Conservation (phyloP, 2,113 vertebrate species). For the Protobothrops flavoviridis region DNA sequence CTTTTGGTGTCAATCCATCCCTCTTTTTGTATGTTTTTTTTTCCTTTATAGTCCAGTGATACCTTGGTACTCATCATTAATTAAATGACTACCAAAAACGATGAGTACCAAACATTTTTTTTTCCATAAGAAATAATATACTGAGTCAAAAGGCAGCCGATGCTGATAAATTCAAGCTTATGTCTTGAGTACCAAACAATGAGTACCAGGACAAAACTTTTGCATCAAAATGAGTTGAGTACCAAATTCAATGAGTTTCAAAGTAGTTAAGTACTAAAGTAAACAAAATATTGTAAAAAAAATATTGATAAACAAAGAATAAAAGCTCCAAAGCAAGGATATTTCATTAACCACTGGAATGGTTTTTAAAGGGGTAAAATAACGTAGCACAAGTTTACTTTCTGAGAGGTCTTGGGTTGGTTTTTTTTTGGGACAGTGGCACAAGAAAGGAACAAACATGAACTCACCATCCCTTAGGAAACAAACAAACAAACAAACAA, state of each 20-base stretch:
- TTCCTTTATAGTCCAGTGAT: not conserved
- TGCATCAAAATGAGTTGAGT: not conserved
- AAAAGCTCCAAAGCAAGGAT: not conserved
- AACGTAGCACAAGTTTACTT: not conserved
- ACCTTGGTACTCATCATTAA: not conserved
- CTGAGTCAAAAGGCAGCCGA: not conserved
- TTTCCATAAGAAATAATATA: not conserved
- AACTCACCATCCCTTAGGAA: not conserved
- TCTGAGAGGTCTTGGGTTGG: not conserved
- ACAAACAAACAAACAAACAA: not conserved
- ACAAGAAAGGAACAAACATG: not conserved
- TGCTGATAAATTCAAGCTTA: not conserved
- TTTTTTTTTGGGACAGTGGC: not conserved
- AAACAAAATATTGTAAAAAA: not conserved
- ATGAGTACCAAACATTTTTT: not conserved
- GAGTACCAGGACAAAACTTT: not conserved
- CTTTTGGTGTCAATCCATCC: not conserved
- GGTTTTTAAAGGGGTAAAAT: not conserved
- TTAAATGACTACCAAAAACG: not conserved
- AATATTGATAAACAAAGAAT: not conserved
- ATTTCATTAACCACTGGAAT: not conserved
- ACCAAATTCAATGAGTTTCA: not conserved
- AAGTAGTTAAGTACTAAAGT: not conserved
- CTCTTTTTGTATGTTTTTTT: not conserved
- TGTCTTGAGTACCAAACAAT: not conserved